Conservation (phyloP, 2,113 vertebrate genomes). For the Phoxinus phoxinus region DNA sequence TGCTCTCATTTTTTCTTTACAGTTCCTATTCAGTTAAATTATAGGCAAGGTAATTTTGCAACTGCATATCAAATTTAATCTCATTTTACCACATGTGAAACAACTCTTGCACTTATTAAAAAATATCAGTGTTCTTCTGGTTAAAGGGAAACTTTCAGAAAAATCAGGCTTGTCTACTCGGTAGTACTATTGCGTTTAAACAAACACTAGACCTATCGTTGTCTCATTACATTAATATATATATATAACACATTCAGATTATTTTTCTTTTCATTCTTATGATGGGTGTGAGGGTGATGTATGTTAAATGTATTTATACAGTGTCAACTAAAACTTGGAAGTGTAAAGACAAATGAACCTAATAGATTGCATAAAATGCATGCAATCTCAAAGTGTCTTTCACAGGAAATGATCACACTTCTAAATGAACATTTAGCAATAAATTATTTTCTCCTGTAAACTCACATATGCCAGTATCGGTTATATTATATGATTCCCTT, state of each 20-base stretch:
- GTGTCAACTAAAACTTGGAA: conserved; percentile 41
- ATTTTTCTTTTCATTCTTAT: neutral
- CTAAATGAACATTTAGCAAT: conserved; percentile 24
- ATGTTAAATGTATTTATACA: conserved; percentile 6
- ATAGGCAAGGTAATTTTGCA: neutral
- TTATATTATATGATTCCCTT: conserved; percentile 35
- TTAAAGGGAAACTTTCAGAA: neutral
- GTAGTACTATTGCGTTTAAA: neutral
- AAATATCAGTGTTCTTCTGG: conserved; percentile 34
- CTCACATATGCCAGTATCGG: conserved; percentile 7
- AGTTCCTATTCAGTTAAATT: neutral
- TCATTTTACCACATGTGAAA: neutral
- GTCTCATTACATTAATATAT: neutral
- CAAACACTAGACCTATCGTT: neutral
- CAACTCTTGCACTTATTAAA: neutral
- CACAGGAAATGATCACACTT: conserved; percentile 35
- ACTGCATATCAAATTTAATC: neutral
- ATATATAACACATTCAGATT: conserved; percentile 6
- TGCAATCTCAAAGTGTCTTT: conserved; percentile 41
- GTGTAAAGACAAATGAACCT: neutral
- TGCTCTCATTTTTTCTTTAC: conserved; percentile 8
- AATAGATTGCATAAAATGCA: conserved; percentile 6
- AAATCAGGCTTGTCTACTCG: conserved; percentile 4
- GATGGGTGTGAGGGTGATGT: neutral
- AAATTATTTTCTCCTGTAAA: conserved; percentile 30